Base-by-base conservation (phyloP, 2,888 invertebrate species). In the Drosophila greeni region DNA sequence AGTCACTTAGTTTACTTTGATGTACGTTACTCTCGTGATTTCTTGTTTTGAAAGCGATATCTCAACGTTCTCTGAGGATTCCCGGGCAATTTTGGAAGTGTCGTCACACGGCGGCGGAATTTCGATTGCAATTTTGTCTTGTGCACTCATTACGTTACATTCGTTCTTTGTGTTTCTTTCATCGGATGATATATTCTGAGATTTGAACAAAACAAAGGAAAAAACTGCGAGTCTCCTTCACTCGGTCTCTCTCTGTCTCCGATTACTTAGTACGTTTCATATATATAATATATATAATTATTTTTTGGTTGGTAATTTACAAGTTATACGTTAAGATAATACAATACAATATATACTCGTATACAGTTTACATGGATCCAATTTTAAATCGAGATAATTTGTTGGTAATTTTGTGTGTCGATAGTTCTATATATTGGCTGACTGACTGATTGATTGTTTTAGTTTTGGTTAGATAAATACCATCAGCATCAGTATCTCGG, bases 381-480 rank as follows among this genome's bases (percentile, higher is more conserved):
- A 84, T 81, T 62, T 85, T 62, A 84, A 79, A 66, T 84, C 70
- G 79, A 80, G 82, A 84, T 84, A 79, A 82, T 76, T 77, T 77
- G 76, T 82, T 84, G 75, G 81, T 73, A 82, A 84, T 86, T 86
- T 85, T 86, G 86, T 86, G 82, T 85, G 85, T 85, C 81, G 77
- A 70, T 70, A 76, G 76, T 73, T 73, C 71, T 82, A 78, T 68
- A 60, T 60, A 60, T 60, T 60, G 59, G 34, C 59, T 66, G 73
- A 61, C 70, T 55, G 57, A 67, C 61, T 67, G 61, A 67, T 76
- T 76, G 67, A 66, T 75, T 74, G 70, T 55, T 70, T 77, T 70
- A 70, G 56, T 80, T 76, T 85, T 87, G 81, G 76, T 85, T 82
- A 85, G 87, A 86, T 86, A 86, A 86, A 86, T 86, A 86, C 86